Evolutionary conservation across 1,140 invertebrate genomes (phyloP), one percentile per base, ranked within the genome.

Genomic region (Meloidogyne hapla): DNA sequence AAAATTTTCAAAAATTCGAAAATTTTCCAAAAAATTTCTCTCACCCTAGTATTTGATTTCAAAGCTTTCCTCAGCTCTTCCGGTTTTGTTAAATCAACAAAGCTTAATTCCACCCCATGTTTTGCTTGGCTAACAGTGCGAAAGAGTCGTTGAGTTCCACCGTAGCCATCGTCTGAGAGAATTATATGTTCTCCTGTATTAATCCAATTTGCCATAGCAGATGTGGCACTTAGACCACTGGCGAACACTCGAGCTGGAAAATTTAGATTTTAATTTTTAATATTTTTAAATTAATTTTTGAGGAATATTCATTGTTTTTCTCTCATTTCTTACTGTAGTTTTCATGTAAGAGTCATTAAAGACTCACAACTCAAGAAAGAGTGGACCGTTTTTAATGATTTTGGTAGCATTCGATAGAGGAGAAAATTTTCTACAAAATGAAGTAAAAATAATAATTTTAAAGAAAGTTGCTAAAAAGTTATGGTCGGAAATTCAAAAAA

Each of bases 81-180:
- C 12, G 91, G 73, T 79, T 93, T 89, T 10, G 91, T 92, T 71
- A 92, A 90, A 89, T 98, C 93, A n/a, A 93, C 91, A 88, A 81
- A 78, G 56, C 61, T 62, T 10, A 81, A 18, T 63, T 74, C 48
- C 8, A 81, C 23, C 45, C 80, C 80, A 69, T 81, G 79, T 21
- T 83, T 69, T 25, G 56, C 42, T 4, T 73, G 75, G 2, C 72
- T 70, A 28, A 81, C 62, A 6, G 72, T 73, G 18, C 80, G 69
- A 65, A 81, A 81, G 21, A 68, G 80, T 15, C 80, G 38, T 10
- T 74, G 68, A 21, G 80, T 81, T 61, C 94, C 96, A 70, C 96
- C 96, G 87, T 99, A 99, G 6, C 98, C 89, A 89, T 99, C 96
- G 88, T 98, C 94, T 76, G 93, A 92, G 76, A 92, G 92, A 40